Conservation (phyloP, 2,888 invertebrate genomes). For the Trichacis sp. region DNA sequence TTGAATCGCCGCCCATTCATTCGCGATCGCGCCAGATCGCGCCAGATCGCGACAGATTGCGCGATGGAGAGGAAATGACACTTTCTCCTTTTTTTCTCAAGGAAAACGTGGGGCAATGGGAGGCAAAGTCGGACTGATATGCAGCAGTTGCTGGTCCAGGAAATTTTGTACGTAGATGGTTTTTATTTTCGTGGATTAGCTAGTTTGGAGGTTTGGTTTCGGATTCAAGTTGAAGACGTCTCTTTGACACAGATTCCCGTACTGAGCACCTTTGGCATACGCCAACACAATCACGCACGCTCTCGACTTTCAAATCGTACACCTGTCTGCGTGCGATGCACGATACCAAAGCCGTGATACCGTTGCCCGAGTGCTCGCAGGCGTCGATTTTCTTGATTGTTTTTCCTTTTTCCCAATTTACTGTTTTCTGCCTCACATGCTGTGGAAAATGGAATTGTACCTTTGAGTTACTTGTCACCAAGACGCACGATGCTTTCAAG, state of each 20-base stretch:
- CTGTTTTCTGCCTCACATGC: too few species aligned
- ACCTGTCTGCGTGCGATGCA: slow-evolving; percentile 8
- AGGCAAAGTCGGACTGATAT: slow-evolving; percentile 67
- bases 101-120: slow-evolving; percentile 54
- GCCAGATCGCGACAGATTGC: too few species aligned
- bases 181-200: not conserved
- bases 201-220: not conserved
- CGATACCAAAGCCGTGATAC: slow-evolving; percentile 5
- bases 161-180: slow-evolving; percentile 61
- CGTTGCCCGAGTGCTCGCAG: slow-evolving; percentile 3
- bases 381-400: not conserved
- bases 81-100: not conserved
- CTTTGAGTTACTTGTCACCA: too few species aligned
- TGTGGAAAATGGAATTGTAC: too few species aligned
- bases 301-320: not conserved
- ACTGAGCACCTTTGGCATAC: slow-evolving; percentile 4
- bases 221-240: not conserved
- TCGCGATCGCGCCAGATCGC: too few species aligned
- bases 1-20: too few species aligned
- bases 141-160: slow-evolving; percentile 68
- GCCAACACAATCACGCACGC: not conserved
- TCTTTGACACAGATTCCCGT: slow-evolving; percentile 4
- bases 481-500: too few species aligned
- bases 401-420: not conserved
- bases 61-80: slow-evolving; percentile 6